phyloP scores from a whole-genome alignment of 2,797 vertebrate genomes.

The Molossus alvarezi region DNA sequence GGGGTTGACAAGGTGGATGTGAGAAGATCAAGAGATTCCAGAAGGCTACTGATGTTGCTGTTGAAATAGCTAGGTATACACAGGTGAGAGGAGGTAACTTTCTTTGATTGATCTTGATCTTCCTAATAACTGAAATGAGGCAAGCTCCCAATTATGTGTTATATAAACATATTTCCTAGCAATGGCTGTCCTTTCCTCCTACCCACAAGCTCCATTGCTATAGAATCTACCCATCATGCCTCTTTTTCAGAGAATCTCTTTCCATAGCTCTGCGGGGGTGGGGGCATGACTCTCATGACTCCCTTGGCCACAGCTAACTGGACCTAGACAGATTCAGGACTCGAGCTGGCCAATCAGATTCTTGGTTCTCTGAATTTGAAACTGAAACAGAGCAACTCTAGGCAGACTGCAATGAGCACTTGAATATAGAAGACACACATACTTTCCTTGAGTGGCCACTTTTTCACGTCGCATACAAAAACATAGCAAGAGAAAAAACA shows the following conservation, averaged over 20 bases:
- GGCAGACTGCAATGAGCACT: background rate
- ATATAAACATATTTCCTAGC: constrained; percentile 4
- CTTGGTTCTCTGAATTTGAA: constrained; percentile 58
- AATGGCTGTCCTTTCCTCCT: background rate
- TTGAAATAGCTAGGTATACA: constrained; percentile 24
- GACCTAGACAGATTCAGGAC: background rate
- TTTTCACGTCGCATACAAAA: constrained; percentile 14
- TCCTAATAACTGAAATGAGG: constrained; percentile 30
- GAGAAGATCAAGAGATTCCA: constrained; percentile 54
- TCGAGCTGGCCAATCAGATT: background rate
- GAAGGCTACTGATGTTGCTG: background rate
- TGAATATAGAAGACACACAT: background rate
- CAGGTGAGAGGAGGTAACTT: constrained; percentile 4
- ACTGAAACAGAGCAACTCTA: constrained; percentile 19
- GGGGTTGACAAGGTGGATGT: background rate
- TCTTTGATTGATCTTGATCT: constrained; percentile 1
- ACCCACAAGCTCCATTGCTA: background rate
- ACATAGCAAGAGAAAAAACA: background rate
- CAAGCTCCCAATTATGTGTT: constrained; percentile 8
- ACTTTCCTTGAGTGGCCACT: background rate
- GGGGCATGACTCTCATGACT: background rate
- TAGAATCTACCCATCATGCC: constrained; percentile 9
- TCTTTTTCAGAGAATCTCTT: constrained; percentile 25
- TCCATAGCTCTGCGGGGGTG: background rate
- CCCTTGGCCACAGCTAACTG: constrained; percentile 30